Conservation (phyloP, 2,797 vertebrate species). For the Toxotes lorentzi region DNA sequence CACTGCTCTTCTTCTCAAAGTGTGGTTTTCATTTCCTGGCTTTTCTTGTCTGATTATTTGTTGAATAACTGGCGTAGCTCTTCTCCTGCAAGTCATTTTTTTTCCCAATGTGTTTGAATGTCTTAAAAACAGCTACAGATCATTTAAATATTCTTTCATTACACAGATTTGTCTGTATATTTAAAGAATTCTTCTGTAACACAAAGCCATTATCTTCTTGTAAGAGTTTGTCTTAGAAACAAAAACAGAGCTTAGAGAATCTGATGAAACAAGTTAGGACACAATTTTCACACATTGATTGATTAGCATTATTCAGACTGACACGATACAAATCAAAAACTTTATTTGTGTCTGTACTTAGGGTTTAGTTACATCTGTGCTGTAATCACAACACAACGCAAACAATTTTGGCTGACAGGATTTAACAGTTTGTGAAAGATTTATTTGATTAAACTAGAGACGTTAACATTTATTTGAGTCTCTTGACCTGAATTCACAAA, state of each 20-base stretch:
- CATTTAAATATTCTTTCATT: neutral
- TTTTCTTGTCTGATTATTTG: too few relatives aligned
- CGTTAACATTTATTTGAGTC: neutral
- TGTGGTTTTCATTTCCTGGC: constrained; percentile 2
- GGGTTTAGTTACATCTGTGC: neutral
- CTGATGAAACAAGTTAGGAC: neutral
- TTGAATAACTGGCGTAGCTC: too few relatives aligned
- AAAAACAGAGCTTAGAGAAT: neutral
- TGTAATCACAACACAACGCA: neutral
- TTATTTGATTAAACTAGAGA: constrained; percentile 47
- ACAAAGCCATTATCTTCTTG: too few relatives aligned
- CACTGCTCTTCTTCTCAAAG: neutral
- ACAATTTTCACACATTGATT: neutral
- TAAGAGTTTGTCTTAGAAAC: too few relatives aligned
- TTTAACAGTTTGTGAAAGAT: constrained; percentile 45
- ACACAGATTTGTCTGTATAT: neutral
- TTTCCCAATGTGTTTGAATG: neutral
- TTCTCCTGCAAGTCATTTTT: neutral
- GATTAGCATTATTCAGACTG: neutral
- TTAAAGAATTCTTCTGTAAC: too few relatives aligned
- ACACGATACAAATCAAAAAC: neutral
- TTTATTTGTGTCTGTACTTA: neutral
- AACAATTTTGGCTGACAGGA: neutral
- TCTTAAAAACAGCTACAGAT: too few relatives aligned
- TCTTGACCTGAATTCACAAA: constrained; percentile 37